Percentiles rank a stretch among this genome's conserved stretches.
Evolutionary conservation across 1,140 invertebrate genomes (phyloP).

Genomic region (Drosophila subpulchrella): DNA sequence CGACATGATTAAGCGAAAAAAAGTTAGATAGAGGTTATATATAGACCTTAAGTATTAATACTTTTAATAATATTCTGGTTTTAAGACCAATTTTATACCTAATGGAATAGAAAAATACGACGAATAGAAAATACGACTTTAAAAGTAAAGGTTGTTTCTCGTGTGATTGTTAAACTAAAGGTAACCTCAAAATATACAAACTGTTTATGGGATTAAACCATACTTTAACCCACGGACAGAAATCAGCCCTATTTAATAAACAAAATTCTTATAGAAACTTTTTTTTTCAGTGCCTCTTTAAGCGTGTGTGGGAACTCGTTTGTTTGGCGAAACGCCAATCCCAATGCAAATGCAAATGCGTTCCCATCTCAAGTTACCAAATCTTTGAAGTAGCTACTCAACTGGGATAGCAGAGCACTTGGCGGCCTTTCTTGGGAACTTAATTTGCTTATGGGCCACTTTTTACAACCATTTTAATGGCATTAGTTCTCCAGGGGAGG

Average conservation of each 20-base stretch:
- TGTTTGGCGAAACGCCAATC: slow-evolving; percentile 7
- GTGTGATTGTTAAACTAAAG: no score
- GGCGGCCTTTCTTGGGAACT: slow-evolving; percentile 36
- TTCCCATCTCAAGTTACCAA: slow-evolving; percentile 47
- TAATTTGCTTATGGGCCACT: slow-evolving; percentile 33
- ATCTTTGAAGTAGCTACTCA: slow-evolving; percentile 23
- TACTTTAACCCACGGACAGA: no score
- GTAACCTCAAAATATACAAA: no score
- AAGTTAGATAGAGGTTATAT: no score
- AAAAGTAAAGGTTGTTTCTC: no score
- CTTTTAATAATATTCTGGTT: no score
- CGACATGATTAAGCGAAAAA: slow-evolving; percentile 50
- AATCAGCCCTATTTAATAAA: no score
- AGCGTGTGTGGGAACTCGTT: slow-evolving; percentile 71
- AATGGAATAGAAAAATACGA: no score
- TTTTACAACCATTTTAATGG: slow-evolving; percentile 46
- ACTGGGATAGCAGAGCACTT: neutral
- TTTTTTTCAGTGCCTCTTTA: slow-evolving; percentile 24
- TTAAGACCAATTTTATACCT: no score
- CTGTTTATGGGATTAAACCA: no score
- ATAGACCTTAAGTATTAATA: no score
- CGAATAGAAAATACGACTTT: no score
- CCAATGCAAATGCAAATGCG: slow-evolving; percentile 39
- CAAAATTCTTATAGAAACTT: neutral
- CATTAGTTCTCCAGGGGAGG: slow-evolving; percentile 24